Conservation (phyloP, 2,888 invertebrate genomes). For the Apantesis nais region DNA sequence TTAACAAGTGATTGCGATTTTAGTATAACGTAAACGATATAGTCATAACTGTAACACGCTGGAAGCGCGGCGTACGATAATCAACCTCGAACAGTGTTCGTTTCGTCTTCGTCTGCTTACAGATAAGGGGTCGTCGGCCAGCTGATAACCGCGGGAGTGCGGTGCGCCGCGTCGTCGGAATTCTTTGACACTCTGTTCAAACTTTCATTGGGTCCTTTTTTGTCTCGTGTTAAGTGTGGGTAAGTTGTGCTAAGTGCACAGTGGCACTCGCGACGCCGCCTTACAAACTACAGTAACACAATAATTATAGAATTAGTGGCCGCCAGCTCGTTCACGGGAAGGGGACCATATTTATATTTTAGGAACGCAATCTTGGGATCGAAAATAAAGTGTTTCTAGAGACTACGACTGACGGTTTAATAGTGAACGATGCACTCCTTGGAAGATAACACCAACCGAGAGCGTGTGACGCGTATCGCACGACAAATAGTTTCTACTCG, state of each 20-base stretch:
- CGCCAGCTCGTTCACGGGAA: neutral
- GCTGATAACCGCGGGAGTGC: slow-evolving; percentile 1
- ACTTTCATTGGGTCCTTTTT: neutral
- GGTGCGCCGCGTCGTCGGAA: neutral
- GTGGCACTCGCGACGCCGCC: neutral
- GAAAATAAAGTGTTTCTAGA: slow-evolving; percentile 50
- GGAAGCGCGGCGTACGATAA: neutral
- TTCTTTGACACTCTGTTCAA: slow-evolving; percentile 9
- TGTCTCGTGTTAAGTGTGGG: slow-evolving; percentile 8
- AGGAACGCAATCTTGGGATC: slow-evolving; percentile 55
- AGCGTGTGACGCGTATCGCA: neutral
- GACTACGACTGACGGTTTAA: slow-evolving; percentile 3
- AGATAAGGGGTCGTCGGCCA: slow-evolving; percentile 18
- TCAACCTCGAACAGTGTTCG: neutral
- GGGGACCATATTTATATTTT: slow-evolving; percentile 49
- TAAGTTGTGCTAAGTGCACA: slow-evolving; percentile 2
- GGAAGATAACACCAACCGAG: neutral
- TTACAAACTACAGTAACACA: neutral
- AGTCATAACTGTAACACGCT: neutral
- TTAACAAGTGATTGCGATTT: neutral
- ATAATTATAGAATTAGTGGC: slow-evolving; percentile 17
- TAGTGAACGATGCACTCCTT: neutral
- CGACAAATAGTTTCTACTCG: neutral
- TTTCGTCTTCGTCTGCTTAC: neutral
- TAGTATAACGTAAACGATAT: neutral